Base-by-base conservation (phyloP, 2,888 invertebrate species). In the Lottia gigantea region DNA sequence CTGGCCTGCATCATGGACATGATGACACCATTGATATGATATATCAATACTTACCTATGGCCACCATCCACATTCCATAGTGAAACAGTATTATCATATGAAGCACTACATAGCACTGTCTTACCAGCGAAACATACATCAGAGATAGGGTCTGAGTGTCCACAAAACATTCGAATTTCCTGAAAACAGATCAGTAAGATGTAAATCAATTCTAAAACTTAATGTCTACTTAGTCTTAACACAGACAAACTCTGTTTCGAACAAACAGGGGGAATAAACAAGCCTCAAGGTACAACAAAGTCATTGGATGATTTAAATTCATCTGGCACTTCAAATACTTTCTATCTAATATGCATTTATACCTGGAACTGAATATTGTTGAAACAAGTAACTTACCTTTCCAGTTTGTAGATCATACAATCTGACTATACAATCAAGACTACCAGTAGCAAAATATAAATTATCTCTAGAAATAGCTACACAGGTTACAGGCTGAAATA, bases 61-160 rank as follows among this genome's bases (percentile, higher is more conserved):
- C 87, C 86, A 65, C 80, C 77, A 3, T 76, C 72, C 15, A 84
- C 77, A 76, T 86, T 80, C 88, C 88, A 89, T 1, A 89, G 75
- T 70, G 86, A 83, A 71, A 87, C 75, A 6, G 77, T 82, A 61
- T 77, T 80, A 71, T 89, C 88, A 7, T 78, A 74, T 1, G 87
- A 86, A 3, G 86, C 85, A 74, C 84, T 86, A 74, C 85, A 86
- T 47, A 89, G 74, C 7, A 79, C 74, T 4, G 73, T 67, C 14
- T 74, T 76, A 7, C 83, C 85, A 25, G 83, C 82, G 80, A 88
- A 89, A 74, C 86, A 86, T n/a, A 89, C 80, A 66, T 80, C 85
- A 23, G 85, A 82, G 15, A 88, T 81, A 25, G 76, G 75, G 72
- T 83, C 82, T 25, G 86, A 80, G 74, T 88, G 88, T 16, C 88